phyloP scores from a whole-genome alignment of 2,113 vertebrate genomes.

The Corynorhinus townsendii region DNA sequence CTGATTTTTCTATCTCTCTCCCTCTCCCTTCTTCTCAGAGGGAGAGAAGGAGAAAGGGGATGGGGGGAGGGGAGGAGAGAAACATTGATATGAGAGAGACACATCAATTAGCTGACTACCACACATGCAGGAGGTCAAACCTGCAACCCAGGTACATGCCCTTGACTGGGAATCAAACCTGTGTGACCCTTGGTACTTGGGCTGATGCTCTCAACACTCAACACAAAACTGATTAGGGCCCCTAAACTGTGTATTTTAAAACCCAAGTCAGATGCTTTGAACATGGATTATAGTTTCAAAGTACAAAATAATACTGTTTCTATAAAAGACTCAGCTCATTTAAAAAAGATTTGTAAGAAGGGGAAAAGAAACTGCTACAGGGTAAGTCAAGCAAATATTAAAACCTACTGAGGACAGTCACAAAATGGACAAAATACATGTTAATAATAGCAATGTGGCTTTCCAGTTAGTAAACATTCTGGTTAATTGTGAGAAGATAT shows the following conservation, averaged over 20 bases:
- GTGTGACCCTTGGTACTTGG: no score
- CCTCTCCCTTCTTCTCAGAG: no score
- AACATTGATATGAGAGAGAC: no score
- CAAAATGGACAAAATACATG: neutral
- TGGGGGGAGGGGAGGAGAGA: no score
- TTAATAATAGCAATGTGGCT: neutral
- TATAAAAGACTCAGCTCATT: neutral
- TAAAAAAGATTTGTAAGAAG: neutral
- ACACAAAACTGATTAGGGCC: no score
- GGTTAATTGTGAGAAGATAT: neutral
- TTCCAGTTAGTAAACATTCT: neutral
- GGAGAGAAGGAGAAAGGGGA: no score
- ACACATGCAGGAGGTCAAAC: no score
- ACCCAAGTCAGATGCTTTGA: neutral
- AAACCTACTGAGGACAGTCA: neutral
- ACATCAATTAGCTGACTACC: no score
- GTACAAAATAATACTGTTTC: neutral
- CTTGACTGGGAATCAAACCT: no score
- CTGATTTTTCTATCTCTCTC: no score
- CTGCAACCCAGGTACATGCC: no score
- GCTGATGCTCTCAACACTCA: no score
- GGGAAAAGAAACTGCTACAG: neutral
- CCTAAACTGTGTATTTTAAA: conserved; percentile 10
- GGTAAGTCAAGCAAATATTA: neutral
- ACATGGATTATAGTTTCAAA: conserved; percentile 10